Evolutionary conservation across 2,888 invertebrate genomes (phyloP).

Genomic region (Thera britannica): DNA sequence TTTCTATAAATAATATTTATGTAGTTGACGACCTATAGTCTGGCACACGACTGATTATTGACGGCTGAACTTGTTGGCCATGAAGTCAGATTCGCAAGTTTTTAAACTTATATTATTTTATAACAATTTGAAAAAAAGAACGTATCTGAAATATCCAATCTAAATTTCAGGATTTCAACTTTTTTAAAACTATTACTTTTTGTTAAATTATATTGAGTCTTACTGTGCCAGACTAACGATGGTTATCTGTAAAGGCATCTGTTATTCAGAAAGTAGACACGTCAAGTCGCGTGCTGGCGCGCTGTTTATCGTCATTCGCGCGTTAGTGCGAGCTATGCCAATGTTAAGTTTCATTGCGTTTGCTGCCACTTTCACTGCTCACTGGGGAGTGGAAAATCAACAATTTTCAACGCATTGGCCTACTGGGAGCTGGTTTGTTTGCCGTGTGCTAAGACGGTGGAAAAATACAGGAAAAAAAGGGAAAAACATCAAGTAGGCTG

Average conservation of each 20-base stretch:
- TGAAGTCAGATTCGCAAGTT: too few species aligned
- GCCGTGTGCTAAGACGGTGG: slow-evolving; percentile 12
- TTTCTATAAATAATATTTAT: slow-evolving; percentile 3
- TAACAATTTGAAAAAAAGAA: too few species aligned
- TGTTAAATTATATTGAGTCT: not conserved
- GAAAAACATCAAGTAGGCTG: not conserved
- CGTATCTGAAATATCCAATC: too few species aligned
- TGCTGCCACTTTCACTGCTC: slow-evolving; percentile 32
- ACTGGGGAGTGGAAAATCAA: slow-evolving; percentile 42
- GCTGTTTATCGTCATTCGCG: slow-evolving; percentile 44
- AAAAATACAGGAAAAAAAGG: not conserved
- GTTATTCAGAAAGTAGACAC: slow-evolving; percentile 10
- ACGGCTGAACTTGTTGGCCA: too few species aligned
- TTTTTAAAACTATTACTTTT: not conserved
- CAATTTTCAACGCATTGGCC: slow-evolving; percentile 37
- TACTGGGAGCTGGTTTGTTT: slow-evolving; percentile 25
- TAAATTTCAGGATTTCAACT: too few species aligned
- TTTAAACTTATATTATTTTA: too few species aligned
- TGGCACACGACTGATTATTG: not conserved
- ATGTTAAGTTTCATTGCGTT: slow-evolving; percentile 44
- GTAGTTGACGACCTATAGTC: not conserved
- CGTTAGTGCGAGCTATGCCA: slow-evolving; percentile 46
- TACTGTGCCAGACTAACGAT: not conserved
- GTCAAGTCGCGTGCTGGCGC: slow-evolving; percentile 49
- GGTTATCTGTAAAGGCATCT: not conserved